phyloP scores from a whole-genome alignment of 1,140 invertebrate genomes.

The Orchestia grillus region DNA sequence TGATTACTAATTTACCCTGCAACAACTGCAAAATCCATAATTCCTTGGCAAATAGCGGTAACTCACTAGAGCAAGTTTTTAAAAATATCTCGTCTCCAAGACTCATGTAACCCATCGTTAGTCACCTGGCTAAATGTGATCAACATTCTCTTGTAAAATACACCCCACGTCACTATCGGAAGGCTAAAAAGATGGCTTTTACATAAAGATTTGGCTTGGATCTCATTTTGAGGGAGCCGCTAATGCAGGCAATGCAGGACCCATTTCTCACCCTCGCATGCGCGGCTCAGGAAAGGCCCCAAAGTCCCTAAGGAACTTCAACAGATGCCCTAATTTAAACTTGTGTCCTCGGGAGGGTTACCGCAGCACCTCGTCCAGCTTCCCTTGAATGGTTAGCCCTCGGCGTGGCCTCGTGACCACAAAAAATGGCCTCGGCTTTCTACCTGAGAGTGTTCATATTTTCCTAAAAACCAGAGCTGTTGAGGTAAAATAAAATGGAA shows the following conservation, averaged over 20 bases:
- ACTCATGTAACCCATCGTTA: too few species aligned
- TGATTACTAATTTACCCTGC: too few species aligned
- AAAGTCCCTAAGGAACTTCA: constrained; percentile 1
- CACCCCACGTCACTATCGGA: too few species aligned
- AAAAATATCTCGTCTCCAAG: too few species aligned
- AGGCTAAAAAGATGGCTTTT: too few species aligned
- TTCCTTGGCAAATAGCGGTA: too few species aligned
- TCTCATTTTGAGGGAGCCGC: not conserved
- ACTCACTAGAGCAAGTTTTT: too few species aligned
- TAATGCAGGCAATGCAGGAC: not conserved
- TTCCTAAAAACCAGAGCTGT: not conserved
- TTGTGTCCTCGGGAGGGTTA: constrained; percentile 11
- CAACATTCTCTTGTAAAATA: too few species aligned
- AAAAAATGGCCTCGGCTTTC: not conserved
- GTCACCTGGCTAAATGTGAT: too few species aligned
- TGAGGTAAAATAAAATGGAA: not conserved
- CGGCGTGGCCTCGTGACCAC: not conserved
- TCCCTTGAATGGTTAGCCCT: not conserved
- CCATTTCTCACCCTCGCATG: not conserved
- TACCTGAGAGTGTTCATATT: not conserved
- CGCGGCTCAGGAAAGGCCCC: not conserved
- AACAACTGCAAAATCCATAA: too few species aligned
- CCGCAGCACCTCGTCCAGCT: not conserved
- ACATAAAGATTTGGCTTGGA: not conserved
- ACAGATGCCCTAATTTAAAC: constrained; percentile 40